Conservation (phyloP, 2,888 invertebrate genomes). For the Lamproptera curius region DNA sequence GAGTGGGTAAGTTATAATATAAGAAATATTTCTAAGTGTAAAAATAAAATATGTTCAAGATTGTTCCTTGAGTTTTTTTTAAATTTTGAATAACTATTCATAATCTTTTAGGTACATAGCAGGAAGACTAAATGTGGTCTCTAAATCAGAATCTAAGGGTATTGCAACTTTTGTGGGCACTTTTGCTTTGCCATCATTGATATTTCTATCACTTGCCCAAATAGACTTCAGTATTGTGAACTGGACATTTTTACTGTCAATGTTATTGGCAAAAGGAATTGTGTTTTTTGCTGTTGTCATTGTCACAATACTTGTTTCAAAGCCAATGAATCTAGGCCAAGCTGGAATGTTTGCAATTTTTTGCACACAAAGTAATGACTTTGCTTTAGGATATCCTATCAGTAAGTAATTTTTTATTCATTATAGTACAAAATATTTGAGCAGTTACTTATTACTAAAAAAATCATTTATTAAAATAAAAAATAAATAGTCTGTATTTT, state of each 20-base stretch:
- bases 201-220: slow-evolving; percentile 92
- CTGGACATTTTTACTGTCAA: slow-evolving; percentile 93
- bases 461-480: no score
- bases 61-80: slow-evolving; percentile 9
- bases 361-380: slow-evolving; percentile 98
- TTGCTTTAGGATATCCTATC: slow-evolving; percentile 97
- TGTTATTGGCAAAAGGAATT: slow-evolving; percentile 90
- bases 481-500: no score
- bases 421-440: no score
- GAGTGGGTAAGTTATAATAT: slow-evolving; percentile 84
- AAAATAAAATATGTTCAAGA: not conserved
- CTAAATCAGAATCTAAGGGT: slow-evolving; percentile 91
- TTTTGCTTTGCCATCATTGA: slow-evolving; percentile 94
- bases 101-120: slow-evolving; percentile 84
- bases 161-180: slow-evolving; percentile 95
- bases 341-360: slow-evolving; percentile 96
- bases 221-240: slow-evolving; percentile 91
- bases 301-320: slow-evolving; percentile 87
- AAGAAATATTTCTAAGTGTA: no score
- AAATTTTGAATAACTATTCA: slow-evolving; percentile 6
- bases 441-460: no score
- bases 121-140: slow-evolving; percentile 89
- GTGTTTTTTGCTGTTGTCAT: slow-evolving; percentile 89
- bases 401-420: slow-evolving; percentile 75
- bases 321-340: slow-evolving; percentile 88